Conservation (phyloP, 2,113 vertebrate genomes). For the Bostrychus sinensis region DNA sequence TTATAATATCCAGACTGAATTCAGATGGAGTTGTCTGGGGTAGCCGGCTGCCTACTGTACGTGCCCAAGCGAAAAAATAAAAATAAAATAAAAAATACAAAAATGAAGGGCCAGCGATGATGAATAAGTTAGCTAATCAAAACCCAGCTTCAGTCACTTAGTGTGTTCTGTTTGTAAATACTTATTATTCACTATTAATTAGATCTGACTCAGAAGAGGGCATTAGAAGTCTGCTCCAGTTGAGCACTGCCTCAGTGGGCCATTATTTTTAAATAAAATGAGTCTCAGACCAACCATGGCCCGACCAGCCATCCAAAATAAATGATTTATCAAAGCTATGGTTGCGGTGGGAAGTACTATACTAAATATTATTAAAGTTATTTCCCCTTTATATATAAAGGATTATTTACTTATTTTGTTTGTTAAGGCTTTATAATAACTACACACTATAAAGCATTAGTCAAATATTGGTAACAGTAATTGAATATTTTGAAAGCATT, state of each 20-base stretch:
- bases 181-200: slow-evolving; percentile 37
- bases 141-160: slow-evolving; percentile 32
- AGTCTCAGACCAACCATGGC: not conserved
- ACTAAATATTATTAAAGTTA: no score
- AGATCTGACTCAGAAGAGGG: slow-evolving; percentile 20
- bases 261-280: slow-evolving; percentile 7
- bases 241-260: slow-evolving; percentile 8
- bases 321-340: slow-evolving; percentile 12
- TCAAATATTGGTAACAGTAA: no score
- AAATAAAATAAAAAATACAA: not conserved
- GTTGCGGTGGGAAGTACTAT: no score
- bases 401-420: no score
- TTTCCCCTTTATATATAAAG: no score
- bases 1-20: slow-evolving; percentile 29
- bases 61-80: slow-evolving; percentile 19
- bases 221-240: slow-evolving; percentile 9
- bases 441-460: no score
- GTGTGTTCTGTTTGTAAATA: slow-evolving; percentile 35
- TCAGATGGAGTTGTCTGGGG: slow-evolving; percentile 38
- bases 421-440: no score
- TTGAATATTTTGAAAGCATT: no score
- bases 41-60: slow-evolving; percentile 17
- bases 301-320: not conserved
- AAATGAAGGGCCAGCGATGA: slow-evolving; percentile 26
- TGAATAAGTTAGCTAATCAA: slow-evolving; percentile 52